Evolutionary conservation across 2,888 invertebrate genomes (phyloP), one percentile per base, ranked within the genome.

Genomic region (Silvanus unidentatus): DNA sequence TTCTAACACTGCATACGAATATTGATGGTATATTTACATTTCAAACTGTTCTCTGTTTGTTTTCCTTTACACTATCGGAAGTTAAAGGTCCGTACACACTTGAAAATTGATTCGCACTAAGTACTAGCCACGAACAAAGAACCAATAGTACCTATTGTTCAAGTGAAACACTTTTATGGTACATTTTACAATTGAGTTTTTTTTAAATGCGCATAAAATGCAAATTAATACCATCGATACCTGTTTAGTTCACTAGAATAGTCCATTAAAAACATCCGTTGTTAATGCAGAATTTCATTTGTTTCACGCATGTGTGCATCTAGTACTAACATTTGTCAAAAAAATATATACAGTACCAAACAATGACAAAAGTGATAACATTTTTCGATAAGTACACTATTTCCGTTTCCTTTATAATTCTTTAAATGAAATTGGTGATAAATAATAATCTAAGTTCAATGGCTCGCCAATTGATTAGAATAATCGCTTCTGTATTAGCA

Each of bases 221-320:
- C 50, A 59, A 62, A 60, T 60, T 48, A 16, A 53, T 56, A 54
- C 51, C 58, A 53, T 57, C 57, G 53, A 51, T 51, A 51, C 43
- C 49, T 49, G 40, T 38, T 14, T 37, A n/a, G 40, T 49, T 52
- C 60, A 62, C 58, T 55, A 60, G 59, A 59, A 60, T 62, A 62
- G 58, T 62, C 66, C 67, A 68, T 67, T 66, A 66, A 63, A 62
- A 57, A 63, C 66, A 67, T 67, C 65, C 65, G 60, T 58, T 64
- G 66, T 67, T 65, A 66, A 66, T 66, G 65, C 64, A 62, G 64
- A 66, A 66, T 61, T 61, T 66, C 64, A 62, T 64, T 67, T 63
- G 63, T 64, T 67, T 65, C 65, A 67, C 64, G 66, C 65, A 65
- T 68, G 66, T 66, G 66, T 66, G 66, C 63, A 49, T 62, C 37